Evolutionary conservation across 2,888 invertebrate genomes (phyloP).

Genomic region (Leptinotarsa juncta): DNA sequence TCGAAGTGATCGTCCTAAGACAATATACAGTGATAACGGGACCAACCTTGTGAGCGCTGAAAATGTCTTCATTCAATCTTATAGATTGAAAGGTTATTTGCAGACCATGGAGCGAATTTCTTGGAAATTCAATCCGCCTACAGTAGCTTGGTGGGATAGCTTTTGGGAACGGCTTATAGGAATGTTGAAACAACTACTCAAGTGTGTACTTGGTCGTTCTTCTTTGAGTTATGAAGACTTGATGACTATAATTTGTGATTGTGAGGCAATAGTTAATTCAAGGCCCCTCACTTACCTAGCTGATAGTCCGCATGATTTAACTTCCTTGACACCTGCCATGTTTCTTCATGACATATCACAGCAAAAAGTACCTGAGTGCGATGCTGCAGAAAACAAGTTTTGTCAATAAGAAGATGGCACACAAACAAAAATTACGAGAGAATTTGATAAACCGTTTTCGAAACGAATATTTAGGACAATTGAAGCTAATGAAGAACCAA

Average conservation of each 20-base stretch:
- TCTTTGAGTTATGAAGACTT: constrained; percentile 49
- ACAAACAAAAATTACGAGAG: background rate
- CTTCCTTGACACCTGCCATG: background rate
- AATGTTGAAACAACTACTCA: no score
- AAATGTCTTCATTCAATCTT: constrained; percentile 33
- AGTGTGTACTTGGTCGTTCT: no score
- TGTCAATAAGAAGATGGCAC: background rate
- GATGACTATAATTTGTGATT: constrained; percentile 28
- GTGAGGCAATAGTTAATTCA: background rate
- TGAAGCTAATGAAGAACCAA: background rate
- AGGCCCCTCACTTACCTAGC: no score
- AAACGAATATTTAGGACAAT: no score
- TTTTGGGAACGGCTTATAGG: constrained; percentile 59
- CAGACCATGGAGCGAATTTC: constrained; percentile 40
- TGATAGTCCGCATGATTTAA: background rate
- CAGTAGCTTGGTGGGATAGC: constrained; percentile 64
- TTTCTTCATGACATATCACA: background rate
- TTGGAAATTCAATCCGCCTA: constrained; percentile 60
- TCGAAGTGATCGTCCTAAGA: no score
- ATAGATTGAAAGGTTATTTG: constrained; percentile 40
- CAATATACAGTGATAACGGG: background rate
- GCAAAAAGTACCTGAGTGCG: background rate
- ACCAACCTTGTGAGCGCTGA: background rate
- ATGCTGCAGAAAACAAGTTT: background rate
- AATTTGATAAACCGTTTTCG: background rate